These are phyloP conservation scores for Lysandra coridon DNA, from an alignment of 2,888 invertebrate species.

Conservation along the genomic window DNA sequence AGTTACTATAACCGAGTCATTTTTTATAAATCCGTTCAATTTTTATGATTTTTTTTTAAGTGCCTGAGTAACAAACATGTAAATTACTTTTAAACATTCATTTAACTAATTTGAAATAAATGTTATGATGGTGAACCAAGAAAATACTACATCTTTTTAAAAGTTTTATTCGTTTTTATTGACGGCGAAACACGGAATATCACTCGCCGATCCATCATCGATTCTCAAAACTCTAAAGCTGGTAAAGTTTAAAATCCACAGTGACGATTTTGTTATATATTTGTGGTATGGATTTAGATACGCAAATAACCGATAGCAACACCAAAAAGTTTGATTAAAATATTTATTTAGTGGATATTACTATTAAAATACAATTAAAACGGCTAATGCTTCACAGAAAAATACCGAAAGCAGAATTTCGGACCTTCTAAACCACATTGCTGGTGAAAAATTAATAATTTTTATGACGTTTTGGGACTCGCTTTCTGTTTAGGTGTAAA, in stretches of 20 bases:
- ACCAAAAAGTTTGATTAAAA: not conserved
- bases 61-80: no score
- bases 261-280: not conserved
- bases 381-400: no score
- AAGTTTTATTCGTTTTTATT: not conserved
- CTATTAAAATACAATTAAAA: no score
- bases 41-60: no score
- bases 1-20: no score
- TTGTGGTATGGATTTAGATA: not conserved
- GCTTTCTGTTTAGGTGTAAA: no score
- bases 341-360: no score
- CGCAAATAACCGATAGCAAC: not conserved
- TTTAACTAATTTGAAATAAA: no score
- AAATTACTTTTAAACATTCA: no score
- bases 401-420: no score
- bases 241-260: not conserved
- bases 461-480: no score
- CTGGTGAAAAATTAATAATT: not conserved
- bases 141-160: not conserved
- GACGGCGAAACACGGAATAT: not conserved
- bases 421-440: not conserved
- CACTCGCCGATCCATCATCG: not conserved
- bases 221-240: constrained; percentile 7
- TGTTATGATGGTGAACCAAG: not conserved
- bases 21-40: no score